Percentiles rank a stretch among this genome's conserved stretches.
These are phyloP conservation scores for Osmerus mordax DNA, from an alignment of 2,113 vertebrate genomes.

Conservation along the genomic window DNA sequence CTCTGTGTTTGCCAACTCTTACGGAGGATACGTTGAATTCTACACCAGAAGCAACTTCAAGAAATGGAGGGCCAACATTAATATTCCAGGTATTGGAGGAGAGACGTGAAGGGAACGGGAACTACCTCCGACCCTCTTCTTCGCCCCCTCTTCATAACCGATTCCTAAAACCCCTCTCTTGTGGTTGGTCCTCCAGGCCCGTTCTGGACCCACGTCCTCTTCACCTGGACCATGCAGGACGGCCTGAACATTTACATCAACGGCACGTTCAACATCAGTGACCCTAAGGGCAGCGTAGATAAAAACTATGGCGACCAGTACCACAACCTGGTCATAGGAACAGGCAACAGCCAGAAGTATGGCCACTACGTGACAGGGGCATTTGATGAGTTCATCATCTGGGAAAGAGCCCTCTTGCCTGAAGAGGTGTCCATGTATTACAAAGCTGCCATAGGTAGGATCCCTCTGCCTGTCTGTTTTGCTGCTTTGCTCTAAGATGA, in stretches of 20 bases:
- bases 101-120: neutral
- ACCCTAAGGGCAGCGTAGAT: constrained; percentile 71
- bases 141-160: neutral
- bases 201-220: constrained; percentile 91
- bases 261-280: constrained; percentile 75
- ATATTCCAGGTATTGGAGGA: constrained; percentile 78
- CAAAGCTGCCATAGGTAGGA: constrained; percentile 81
- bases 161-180: neutral
- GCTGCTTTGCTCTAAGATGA: constrained; percentile 9
- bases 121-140: neutral
- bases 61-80: constrained; percentile 86
- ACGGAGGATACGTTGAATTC: constrained; percentile 83
- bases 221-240: constrained; percentile 83
- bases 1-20: constrained; percentile 79
- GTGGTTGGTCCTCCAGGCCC: constrained; percentile 69
- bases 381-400: constrained; percentile 94
- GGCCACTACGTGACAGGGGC: constrained; percentile 72
- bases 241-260: constrained; percentile 92
- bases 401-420: constrained; percentile 84
- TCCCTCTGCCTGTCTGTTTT: neutral
- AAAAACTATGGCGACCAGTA: constrained; percentile 74
- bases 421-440: constrained; percentile 83
- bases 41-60: constrained; percentile 78
- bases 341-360: constrained; percentile 56
- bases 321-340: constrained; percentile 72